Evolutionary conservation across 2,888 invertebrate genomes (phyloP).

Genomic region (Odontocolon sp.): DNA sequence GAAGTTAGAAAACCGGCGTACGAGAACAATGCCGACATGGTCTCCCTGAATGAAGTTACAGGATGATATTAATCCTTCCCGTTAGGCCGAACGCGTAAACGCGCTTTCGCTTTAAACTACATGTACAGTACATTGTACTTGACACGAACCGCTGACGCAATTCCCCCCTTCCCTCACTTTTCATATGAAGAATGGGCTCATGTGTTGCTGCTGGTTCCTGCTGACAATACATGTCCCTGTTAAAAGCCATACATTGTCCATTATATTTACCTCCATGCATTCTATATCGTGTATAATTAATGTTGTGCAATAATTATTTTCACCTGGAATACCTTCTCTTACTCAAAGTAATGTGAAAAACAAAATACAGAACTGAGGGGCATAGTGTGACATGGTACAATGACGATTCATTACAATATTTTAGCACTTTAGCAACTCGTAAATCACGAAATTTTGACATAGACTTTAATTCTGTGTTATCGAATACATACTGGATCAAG

Average conservation of each 20-base stretch:
- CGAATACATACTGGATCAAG: too few species aligned
- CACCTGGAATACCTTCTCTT: neutral
- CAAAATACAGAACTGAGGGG: too few species aligned
- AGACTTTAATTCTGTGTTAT: too few species aligned
- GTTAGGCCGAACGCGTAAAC: slow-evolving; percentile 27
- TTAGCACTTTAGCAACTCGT: too few species aligned
- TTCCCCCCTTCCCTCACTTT: slow-evolving; percentile 6
- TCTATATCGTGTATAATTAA: neutral
- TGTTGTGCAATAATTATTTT: neutral
- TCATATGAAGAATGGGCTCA: slow-evolving; percentile 23
- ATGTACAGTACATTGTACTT: slow-evolving; percentile 45
- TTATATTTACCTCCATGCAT: neutral
- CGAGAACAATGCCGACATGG: slow-evolving; percentile 17
- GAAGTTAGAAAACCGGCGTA: slow-evolving; percentile 28
- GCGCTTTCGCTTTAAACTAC: slow-evolving; percentile 37
- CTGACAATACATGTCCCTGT: neutral
- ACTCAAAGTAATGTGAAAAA: neutral
- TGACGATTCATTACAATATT: too few species aligned
- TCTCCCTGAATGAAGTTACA: slow-evolving; percentile 47
- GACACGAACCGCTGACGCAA: slow-evolving; percentile 37
- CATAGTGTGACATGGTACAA: too few species aligned
- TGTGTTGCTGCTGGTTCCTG: neutral
- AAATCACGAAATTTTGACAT: too few species aligned
- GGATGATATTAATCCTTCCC: slow-evolving; percentile 47
- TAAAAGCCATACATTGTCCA: neutral